Base-by-base conservation (phyloP, 2,113 vertebrate genomes). In the Pluvialis apricaria region DNA sequence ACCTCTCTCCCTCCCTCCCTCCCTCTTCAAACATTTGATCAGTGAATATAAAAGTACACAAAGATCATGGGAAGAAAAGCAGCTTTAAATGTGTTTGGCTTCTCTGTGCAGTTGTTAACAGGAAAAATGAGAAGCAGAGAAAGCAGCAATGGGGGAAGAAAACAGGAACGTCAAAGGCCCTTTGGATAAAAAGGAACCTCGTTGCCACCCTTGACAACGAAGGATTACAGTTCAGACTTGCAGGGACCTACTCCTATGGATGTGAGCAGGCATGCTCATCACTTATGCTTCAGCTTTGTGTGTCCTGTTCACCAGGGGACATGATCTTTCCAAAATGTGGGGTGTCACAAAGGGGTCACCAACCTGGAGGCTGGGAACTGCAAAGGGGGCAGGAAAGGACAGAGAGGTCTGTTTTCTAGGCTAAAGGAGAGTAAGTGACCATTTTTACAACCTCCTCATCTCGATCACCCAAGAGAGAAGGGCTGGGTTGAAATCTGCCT, bases 161-260 rank as follows among this genome's bases (percentile, higher is more conserved):
- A 82, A 34, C 5, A 29, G 12, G 21, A 28, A 29, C 64, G 70
- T 62, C 57, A 68, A 55, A 71, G 32, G 42, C 44, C 10, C 6
- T 69, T 44, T 0, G 5, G 52, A 36, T 72, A 31, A 82, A 26
- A 49, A 18, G 57, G 51, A 82, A 71, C 10, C 25, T 45, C 6
- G 1, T 14, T 1, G 1, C 24, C 22, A 25, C 11, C 40, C 60
- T 17, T 42, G 36, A 18, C 31, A 44, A 47, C 0, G 1, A 42
- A 78, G 29, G 54, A 34, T 36, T 49, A 19, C 9, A 19, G 29
- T 9, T 69, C 44, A 26, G 13, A 2, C 28, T 14, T 28, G 47
- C 31, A 52, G 42, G 34, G 16, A 36, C 29, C 6, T 17, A 25
- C 2, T 36, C 3, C 8, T 20, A 5, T 0, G 26, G 70, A 20